phyloP scores from a whole-genome alignment of 2,888 invertebrate genomes.

The Hartigia nigra region DNA sequence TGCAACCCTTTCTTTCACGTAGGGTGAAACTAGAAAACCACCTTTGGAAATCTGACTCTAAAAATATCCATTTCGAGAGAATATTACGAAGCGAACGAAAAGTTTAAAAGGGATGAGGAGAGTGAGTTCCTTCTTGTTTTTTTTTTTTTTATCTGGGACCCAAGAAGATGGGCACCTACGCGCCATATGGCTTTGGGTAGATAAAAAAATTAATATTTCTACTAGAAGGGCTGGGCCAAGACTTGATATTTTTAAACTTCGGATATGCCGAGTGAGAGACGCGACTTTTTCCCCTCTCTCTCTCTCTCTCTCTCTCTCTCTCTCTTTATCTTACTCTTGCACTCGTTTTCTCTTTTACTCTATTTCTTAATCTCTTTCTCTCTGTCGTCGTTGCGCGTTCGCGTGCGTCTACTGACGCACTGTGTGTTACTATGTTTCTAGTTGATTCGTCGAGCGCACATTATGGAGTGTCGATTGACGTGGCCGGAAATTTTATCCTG shows the following conservation, averaged over 20 bases:
- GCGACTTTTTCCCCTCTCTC: not conserved
- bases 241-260: constrained; percentile 36
- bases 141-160: constrained; percentile 20
- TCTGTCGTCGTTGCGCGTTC: not conserved
- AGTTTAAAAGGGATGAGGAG: not conserved
- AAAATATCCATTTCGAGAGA: constrained; percentile 35
- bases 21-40: constrained; percentile 1
- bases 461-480: not conserved
- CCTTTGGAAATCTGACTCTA: constrained; percentile 38
- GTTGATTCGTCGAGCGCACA: not conserved
- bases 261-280: constrained; percentile 8
- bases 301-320: not conserved
- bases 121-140: constrained; percentile 10
- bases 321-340: not conserved
- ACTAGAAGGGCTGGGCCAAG: constrained; percentile 18
- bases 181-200: constrained; percentile 54
- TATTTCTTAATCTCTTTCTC: not conserved
- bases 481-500: not conserved
- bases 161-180: constrained; percentile 45
- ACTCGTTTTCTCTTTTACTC: not conserved
- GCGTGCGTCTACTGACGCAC: not conserved
- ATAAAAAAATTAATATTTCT: constrained; percentile 51
- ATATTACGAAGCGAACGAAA: constrained; percentile 1
- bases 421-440: not conserved
- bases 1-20: constrained; percentile 25